Base-by-base conservation (phyloP, 2,797 vertebrate genomes). In the Valencia hispanica region DNA sequence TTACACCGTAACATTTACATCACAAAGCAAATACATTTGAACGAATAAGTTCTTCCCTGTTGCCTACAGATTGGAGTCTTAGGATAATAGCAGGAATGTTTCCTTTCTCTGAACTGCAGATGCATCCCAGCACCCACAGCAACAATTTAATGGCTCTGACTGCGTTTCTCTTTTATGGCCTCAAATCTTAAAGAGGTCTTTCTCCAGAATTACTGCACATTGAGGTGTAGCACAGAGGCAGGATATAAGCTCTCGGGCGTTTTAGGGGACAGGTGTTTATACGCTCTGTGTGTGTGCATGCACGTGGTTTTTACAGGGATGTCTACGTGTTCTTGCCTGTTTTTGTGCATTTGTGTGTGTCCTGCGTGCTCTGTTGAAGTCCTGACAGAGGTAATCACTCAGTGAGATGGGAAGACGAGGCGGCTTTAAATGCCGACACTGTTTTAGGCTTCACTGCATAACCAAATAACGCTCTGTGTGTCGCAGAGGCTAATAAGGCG, bases 391-490 rank as follows among this genome's bases (percentile, higher is more conserved):
- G 90, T 94, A 94, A 96, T 95, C 94, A 91, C 89, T 95, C 93
- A 94, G 88, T 78, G 83, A 93, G 93, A 94, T 91, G 89, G 91
- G 94, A 93, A 91, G 86, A 88, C 69, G 80, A 86, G 87, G 88
- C 86, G 77, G 86, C 88, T 91, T 95, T 94, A 94, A 95, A 93
- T 83, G 90, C 86, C 59, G 75, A 87, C 88, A 87, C 87, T 89
- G 90, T 92, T 94, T 95, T 95, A 89, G 89, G 94, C 94, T 92
- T 94, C 91, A 92, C 89, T 94, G 94, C 92, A 93, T 94, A 94
- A 94, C 94, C 94, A 95, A 95, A 94, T 94, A 95, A 93, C 87
- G 81, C 90, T 90, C 74, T 82, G 90, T 92, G 91, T 94, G 88
- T 92, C 72, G 79, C 85, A 75, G 84, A 83, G 88, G 87, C 93